These are phyloP conservation scores for Telmatochromis sp. DNA, from an alignment of 2,113 vertebrate genomes.

Conservation along the genomic window DNA sequence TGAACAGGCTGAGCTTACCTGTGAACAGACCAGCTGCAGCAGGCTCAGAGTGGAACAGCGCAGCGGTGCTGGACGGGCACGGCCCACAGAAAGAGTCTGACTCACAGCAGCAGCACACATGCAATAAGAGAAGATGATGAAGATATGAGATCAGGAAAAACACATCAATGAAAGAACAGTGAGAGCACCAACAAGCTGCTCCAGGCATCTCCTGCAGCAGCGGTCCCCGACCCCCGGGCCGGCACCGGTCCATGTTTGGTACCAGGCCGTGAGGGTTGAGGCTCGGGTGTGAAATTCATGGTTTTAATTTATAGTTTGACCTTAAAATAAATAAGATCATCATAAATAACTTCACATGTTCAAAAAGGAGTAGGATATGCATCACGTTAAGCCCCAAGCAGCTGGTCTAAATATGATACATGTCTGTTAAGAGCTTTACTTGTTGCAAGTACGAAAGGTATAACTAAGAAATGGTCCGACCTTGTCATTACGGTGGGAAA, in stretches of 20 bases:
- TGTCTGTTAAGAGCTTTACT: too few species aligned
- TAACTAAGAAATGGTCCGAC: too few species aligned
- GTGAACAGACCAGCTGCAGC: constrained; percentile 83
- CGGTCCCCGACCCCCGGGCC: not conserved
- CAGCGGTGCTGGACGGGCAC: constrained; percentile 76
- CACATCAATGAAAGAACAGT: not conserved
- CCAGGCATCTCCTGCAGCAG: constrained; percentile 61
- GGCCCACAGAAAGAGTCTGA: constrained; percentile 86
- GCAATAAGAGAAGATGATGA: constrained; percentile 5
- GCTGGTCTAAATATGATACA: not conserved
- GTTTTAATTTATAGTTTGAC: not conserved
- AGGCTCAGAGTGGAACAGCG: constrained; percentile 77
- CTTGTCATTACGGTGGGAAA: too few species aligned
- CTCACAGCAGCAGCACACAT: constrained; percentile 37
- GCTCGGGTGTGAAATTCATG: not conserved
- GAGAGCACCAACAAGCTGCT: not conserved
- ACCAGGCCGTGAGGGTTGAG: rapidly evolving
- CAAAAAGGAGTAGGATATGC: not conserved
- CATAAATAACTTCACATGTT: not conserved
- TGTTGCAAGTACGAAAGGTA: too few species aligned
- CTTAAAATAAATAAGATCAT: not conserved
- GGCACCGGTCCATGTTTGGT: not conserved
- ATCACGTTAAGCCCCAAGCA: not conserved
- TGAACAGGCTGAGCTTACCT: constrained; percentile 64
- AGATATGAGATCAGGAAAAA: not conserved